Conservation (phyloP, 2,113 vertebrate species). For the Solea senegalensis region DNA sequence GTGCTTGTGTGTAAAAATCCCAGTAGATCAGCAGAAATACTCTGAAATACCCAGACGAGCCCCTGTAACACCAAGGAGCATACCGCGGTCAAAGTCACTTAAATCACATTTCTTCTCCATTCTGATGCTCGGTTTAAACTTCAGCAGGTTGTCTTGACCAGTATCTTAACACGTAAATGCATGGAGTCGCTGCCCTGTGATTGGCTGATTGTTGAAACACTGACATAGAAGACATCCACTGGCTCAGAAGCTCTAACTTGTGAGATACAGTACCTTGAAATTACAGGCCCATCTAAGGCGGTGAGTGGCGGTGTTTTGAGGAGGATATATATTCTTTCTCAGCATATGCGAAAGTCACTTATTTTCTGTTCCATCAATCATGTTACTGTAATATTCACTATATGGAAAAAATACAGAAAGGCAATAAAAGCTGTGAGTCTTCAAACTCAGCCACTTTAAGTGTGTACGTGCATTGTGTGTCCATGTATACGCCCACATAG, state of each 20-base stretch:
- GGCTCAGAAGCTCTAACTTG: neutral
- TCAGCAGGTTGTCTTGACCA: too few relatives aligned
- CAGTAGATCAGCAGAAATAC: too few relatives aligned
- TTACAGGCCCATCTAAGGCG: neutral
- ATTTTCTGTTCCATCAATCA: slow-evolving; percentile 12
- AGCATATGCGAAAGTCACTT: neutral
- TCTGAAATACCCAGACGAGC: too few relatives aligned
- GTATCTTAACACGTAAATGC: too few relatives aligned
- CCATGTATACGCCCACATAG: neutral
- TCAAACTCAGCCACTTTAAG: slow-evolving; percentile 40
- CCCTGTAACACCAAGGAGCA: too few relatives aligned
- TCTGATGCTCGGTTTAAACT: too few relatives aligned
- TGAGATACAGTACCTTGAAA: neutral
- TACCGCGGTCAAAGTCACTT: too few relatives aligned
- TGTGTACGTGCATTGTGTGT: slow-evolving; percentile 24
- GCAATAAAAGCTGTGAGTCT: slow-evolving; percentile 39
- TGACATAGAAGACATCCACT: neutral
- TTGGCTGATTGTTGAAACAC: neutral
- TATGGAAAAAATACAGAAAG: slow-evolving; percentile 16
- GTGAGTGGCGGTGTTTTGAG: neutral
- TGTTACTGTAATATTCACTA: neutral
- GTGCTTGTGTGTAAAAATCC: too few relatives aligned
- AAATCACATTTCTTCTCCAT: too few relatives aligned
- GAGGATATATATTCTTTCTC: neutral
- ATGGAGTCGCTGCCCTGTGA: too few relatives aligned